phyloP scores from a whole-genome alignment of 2,113 vertebrate genomes.

The Menura novaehollandiae region DNA sequence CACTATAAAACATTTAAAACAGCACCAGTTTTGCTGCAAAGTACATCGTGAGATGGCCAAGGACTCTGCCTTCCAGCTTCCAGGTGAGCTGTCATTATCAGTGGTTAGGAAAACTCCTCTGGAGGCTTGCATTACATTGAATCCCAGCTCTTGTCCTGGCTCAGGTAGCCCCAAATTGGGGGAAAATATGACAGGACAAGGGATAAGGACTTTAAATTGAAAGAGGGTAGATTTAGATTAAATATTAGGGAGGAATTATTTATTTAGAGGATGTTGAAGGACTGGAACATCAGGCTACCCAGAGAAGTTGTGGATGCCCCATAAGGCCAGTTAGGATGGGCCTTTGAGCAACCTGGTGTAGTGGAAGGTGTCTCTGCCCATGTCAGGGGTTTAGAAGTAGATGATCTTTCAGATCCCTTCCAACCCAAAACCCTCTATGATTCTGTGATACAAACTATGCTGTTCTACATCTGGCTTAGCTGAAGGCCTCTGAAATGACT shows the following conservation, averaged over 20 bases:
- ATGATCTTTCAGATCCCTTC: background rate
- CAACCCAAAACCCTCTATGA: background rate
- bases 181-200: background rate
- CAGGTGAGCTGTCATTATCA: background rate
- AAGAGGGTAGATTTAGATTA: background rate
- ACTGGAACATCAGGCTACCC: background rate
- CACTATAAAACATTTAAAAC: background rate
- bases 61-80: background rate
- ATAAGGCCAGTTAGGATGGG: background rate
- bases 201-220: background rate
- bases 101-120: background rate
- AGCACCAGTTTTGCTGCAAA: background rate
- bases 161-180: background rate
- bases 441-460: background rate
- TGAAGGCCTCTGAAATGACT: background rate
- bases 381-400: background rate
- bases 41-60: background rate
- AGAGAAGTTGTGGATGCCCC: background rate
- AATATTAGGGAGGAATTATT: background rate
- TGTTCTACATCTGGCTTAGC: background rate
- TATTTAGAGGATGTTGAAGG: background rate
- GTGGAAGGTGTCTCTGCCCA: background rate
- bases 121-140: background rate
- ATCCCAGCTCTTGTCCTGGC: background rate
- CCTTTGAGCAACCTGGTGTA: background rate